phyloP scores from a whole-genome alignment of 2,888 invertebrate genomes.

The Drosophila lacicola region DNA sequence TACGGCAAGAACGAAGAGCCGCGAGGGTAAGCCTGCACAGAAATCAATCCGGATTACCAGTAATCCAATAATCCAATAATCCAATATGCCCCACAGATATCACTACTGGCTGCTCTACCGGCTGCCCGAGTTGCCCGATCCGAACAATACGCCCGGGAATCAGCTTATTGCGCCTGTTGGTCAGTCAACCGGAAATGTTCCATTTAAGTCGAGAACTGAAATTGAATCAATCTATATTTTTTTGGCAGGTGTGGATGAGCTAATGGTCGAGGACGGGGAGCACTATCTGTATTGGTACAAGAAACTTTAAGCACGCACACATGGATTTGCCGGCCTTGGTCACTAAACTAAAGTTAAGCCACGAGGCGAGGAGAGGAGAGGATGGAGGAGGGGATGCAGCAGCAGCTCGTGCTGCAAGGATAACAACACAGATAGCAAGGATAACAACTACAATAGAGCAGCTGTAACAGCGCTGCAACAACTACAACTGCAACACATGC shows the following conservation, averaged over 20 bases:
- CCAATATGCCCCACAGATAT: slow-evolving; percentile 87
- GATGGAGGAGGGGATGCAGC: slow-evolving; percentile 7
- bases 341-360: slow-evolving; percentile 49
- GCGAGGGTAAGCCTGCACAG: slow-evolving; percentile 77
- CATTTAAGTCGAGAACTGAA: too few relatives aligned
- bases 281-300: slow-evolving; percentile 97
- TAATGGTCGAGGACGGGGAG: slow-evolving; percentile 94
- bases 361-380: slow-evolving; percentile 40
- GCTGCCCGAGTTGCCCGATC: slow-evolving; percentile 92
- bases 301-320: slow-evolving; percentile 89
- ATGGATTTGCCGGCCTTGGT: slow-evolving; percentile 66
- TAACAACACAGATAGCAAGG: slow-evolving; percentile 17
- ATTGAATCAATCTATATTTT: background rate
- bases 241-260: slow-evolving; percentile 91
- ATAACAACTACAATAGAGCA: slow-evolving; percentile 20
- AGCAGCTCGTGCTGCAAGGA: slow-evolving; percentile 25
- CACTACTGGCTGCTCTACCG: slow-evolving; percentile 96
- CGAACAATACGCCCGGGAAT: slow-evolving; percentile 92
- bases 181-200: slow-evolving; percentile 84
- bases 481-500: slow-evolving; percentile 26
- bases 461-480: slow-evolving; percentile 16
- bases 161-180: slow-evolving; percentile 95
- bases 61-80: background rate
- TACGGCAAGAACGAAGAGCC: slow-evolving; percentile 86
- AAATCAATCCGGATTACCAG: background rate